These are phyloP conservation scores for Drosophila niveifrons DNA, from an alignment of 2,888 invertebrate species.

Conservation along the genomic window DNA sequence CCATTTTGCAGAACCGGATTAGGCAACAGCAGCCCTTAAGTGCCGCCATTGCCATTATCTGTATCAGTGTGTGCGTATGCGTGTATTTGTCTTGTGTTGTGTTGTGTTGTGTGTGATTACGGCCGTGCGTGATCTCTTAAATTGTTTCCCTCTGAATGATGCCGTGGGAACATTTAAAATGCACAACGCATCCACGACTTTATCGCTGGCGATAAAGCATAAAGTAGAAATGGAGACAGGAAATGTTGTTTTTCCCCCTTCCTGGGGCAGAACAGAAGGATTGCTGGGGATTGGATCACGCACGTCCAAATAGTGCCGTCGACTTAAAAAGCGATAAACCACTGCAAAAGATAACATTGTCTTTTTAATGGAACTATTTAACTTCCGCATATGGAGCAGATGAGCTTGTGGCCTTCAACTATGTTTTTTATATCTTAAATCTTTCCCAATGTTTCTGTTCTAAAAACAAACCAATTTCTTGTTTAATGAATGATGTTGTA, in stretches of 20 bases:
- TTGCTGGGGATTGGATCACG: conserved; percentile 58
- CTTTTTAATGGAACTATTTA: conserved; percentile 24
- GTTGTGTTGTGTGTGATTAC: conserved; percentile 50
- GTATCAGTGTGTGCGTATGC: conserved; percentile 15
- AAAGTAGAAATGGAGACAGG: conserved; percentile 61
- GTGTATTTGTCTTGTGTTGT: conserved; percentile 16
- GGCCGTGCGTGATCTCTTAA: conserved; percentile 76
- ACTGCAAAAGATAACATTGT: conserved; percentile 58
- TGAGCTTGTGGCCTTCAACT: not conserved
- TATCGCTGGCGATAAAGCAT: conserved; percentile 53
- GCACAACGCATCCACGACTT: conserved; percentile 40
- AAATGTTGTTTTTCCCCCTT: conserved; percentile 44
- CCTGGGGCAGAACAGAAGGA: conserved; percentile 15
- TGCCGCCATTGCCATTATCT: conserved; percentile 66
- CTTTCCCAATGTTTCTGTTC: no score
- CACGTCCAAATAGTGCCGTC: conserved; percentile 46
- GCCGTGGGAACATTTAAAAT: conserved; percentile 64
- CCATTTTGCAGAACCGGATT: conserved; percentile 76
- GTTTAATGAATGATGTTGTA: no score
- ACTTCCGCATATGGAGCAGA: not conserved
- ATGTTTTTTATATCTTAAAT: not conserved
- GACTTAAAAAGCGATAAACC: conserved; percentile 64
- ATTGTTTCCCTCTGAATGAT: conserved; percentile 39
- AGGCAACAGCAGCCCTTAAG: conserved; percentile 66
- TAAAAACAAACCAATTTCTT: no score